A percentile compares a stretch with the other conserved stretches of the same genome.
Evolutionary conservation across 2,888 invertebrate genomes (phyloP).

Genomic region (Doris montereyensis): DNA sequence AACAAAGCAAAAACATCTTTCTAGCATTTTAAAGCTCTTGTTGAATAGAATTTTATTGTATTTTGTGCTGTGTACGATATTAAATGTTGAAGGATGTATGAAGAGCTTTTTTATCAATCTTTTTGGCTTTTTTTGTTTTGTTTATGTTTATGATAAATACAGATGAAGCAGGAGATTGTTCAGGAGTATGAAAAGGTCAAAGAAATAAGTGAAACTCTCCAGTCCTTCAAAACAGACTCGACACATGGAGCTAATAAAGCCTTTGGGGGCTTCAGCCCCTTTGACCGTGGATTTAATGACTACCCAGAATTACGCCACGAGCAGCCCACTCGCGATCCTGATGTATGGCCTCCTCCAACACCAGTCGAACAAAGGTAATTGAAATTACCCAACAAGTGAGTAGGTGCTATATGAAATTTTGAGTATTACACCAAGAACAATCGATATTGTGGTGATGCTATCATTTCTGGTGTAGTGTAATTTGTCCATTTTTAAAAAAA

Average conservation of each 20-base stretch:
- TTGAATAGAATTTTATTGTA: too few species aligned
- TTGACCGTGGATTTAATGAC: constrained; percentile 37
- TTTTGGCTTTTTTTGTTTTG: background rate
- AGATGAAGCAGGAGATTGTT: constrained; percentile 91
- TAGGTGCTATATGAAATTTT: too few species aligned
- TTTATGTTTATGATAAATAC: constrained; percentile 34
- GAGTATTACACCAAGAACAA: too few species aligned
- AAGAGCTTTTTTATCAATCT: too few species aligned
- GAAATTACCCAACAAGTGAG: too few species aligned
- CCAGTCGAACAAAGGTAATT: constrained; percentile 69
- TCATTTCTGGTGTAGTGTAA: too few species aligned
- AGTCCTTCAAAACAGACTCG: constrained; percentile 78
- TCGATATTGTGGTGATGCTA: too few species aligned
- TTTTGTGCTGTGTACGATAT: too few species aligned
- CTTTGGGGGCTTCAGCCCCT: constrained; percentile 47
- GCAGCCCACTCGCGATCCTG: constrained; percentile 83
- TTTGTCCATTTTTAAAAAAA: too few species aligned
- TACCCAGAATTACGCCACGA: constrained; percentile 74
- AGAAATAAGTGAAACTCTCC: constrained; percentile 83
- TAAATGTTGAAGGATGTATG: too few species aligned
- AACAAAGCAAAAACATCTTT: too few species aligned
- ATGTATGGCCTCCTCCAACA: constrained; percentile 85
- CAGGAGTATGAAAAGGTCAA: constrained; percentile 93
- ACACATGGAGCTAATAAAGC: constrained; percentile 44
- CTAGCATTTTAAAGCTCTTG: too few species aligned